Conservation (phyloP, 1,140 invertebrate species). For the Heliconius congener region DNA sequence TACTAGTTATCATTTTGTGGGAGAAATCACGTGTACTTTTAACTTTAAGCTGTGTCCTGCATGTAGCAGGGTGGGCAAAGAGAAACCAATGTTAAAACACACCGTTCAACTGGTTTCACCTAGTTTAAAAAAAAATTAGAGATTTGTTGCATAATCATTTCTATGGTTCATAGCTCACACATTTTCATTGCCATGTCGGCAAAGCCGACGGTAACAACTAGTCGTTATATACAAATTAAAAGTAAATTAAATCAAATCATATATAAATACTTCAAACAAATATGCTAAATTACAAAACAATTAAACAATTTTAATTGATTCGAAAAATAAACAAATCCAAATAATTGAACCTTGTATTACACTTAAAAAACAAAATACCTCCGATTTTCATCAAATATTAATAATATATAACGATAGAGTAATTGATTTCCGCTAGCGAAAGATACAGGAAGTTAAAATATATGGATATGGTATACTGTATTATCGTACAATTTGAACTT, state of each 20-base stretch:
- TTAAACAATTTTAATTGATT: neutral
- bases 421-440: constrained; percentile 4
- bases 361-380: neutral
- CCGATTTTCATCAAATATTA: constrained; percentile 1
- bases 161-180: too few species aligned
- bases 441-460: neutral
- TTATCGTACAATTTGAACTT: neutral
- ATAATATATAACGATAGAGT: constrained; percentile 1
- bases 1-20: neutral
- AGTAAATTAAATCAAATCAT: too few species aligned
- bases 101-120: too few species aligned
- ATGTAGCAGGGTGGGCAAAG: neutral
- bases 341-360: neutral
- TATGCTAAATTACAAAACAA: too few species aligned
- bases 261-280: neutral
- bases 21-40: neutral
- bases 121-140: too few species aligned
- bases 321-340: neutral
- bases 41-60: neutral
- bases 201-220: too few species aligned
- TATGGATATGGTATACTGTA: neutral
- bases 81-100: neutral
- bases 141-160: too few species aligned
- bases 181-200: too few species aligned
- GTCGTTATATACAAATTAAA: neutral